Base-by-base conservation (phyloP, 2,888 invertebrate species). In the Andrena marginata region DNA sequence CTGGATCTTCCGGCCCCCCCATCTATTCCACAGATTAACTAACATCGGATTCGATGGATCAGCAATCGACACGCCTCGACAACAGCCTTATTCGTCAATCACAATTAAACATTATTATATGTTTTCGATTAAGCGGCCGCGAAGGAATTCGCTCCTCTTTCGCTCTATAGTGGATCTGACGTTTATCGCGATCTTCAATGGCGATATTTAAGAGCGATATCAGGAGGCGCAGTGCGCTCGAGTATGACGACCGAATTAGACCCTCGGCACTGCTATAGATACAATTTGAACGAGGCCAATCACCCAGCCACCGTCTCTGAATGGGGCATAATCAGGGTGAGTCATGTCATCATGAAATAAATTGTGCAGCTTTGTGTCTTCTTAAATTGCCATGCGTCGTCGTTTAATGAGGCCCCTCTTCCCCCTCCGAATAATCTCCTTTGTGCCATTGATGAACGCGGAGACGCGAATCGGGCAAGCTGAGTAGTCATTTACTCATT, bases 241-340 rank as follows among this genome's bases (percentile, higher is more conserved):
- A 85, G 54, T 93, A 87, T 77, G 73, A 76, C 23, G 91, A 92
- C 10, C 88, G 89, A 74, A 89, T 93, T 3, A 83, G 91, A 77
- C 87, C 91, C 0, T 77, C 92, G 6, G 77, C 88, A 35, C 81
- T 93, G 3, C 85, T 42, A 4, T 86, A 42, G 42, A 42, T 42
- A 89, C 74, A 85, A 93, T 80, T 92, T 92, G 70, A 87, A 87
- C 54, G 92, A 92, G 76, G 84, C 86, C 31, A 89, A 91, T 84
- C 91, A 91, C 82, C 89, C 90, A 20, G 93, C 92, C 16, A 85
- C 91, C 71, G 87, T 92, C 65, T 92, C 92, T 20, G 93, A 93
- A 62, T 93, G 93, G 92, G 92, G 93, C 35, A 92, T 91, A 51
- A 92, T 91, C 8, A 87, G 88, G 71, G 92, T 93, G 85, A 90